Evolutionary conservation across 2,797 vertebrate genomes (phyloP).

Genomic region (Gephyroberyx darwinii): DNA sequence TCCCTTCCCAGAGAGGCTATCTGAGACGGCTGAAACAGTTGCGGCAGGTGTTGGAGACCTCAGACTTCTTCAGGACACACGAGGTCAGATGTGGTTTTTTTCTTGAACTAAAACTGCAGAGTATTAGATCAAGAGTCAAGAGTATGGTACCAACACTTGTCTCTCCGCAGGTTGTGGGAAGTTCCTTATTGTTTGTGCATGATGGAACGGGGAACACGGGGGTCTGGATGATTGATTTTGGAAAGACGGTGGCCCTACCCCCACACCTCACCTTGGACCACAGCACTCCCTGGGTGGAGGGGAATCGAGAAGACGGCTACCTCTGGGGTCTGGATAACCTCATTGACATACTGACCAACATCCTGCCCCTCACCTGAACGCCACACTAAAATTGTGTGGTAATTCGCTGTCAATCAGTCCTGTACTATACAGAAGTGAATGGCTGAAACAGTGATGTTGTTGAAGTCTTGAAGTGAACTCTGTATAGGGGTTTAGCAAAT

Average conservation of each 20-base stretch:
- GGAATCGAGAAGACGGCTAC: conserved; percentile 89
- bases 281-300: conserved; percentile 85
- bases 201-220: conserved; percentile 83
- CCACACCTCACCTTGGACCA: conserved; percentile 80
- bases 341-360: conserved; percentile 76
- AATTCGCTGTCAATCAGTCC: background rate
- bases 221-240: conserved; percentile 94
- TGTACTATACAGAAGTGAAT: background rate
- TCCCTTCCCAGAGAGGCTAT: conserved; percentile 77
- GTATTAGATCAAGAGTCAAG: background rate
- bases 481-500: background rate
- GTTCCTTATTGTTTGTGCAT: conserved; percentile 89
- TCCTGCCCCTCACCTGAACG: conserved; percentile 61
- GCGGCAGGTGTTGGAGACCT: conserved; percentile 79
- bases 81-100: conserved; percentile 76
- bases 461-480: background rate
- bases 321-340: conserved; percentile 89
- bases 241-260: conserved; percentile 83
- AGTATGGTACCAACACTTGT: background rate
- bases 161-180: conserved; percentile 86
- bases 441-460: conserved; percentile 6
- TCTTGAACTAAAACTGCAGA: background rate
- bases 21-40: conserved; percentile 80
- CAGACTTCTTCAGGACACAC: conserved; percentile 86
- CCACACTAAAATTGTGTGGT: background rate